Evolutionary conservation across 2,888 invertebrate genomes (phyloP).

Genomic region (Volucella bombylans): DNA sequence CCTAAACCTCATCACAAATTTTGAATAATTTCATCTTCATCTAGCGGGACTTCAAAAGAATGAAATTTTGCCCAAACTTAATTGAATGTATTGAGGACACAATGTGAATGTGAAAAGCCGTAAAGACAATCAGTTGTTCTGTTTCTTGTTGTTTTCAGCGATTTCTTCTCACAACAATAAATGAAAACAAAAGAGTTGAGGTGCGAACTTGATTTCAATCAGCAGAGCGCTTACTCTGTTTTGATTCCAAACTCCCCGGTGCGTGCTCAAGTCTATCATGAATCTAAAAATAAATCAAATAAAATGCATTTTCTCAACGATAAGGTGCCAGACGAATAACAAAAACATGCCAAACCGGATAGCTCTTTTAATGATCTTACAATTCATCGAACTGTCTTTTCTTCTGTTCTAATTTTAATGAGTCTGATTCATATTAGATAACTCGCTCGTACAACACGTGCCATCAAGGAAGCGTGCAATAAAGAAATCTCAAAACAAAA

Average conservation of each 20-base stretch:
- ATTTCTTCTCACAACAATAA: constrained; percentile 1
- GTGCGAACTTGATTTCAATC: constrained; percentile 39
- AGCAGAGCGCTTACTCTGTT: not conserved
- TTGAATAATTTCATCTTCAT: constrained; percentile 36
- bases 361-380: constrained; percentile 10
- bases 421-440: constrained; percentile 49
- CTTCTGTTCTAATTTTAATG: constrained; percentile 28
- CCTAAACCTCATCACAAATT: constrained; percentile 19
- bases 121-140: constrained; percentile 31
- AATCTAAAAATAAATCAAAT: too few relatives aligned
- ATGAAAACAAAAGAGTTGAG: constrained; percentile 58
- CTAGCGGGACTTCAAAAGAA: constrained; percentile 46
- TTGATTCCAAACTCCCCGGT: not conserved
- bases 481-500: not conserved
- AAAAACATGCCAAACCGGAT: not conserved
- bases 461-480: constrained; percentile 23
- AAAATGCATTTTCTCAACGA: too few relatives aligned
- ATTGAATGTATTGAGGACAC: constrained; percentile 57
- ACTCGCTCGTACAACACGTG: constrained; percentile 55
- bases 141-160: not conserved
- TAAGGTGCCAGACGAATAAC: too few relatives aligned
- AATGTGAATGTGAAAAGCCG: constrained; percentile 28
- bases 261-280: too few relatives aligned
- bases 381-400: constrained; percentile 38
- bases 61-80: constrained; percentile 34